Percentiles rank a stretch among this genome's conserved stretches.
Evolutionary conservation across 2,888 invertebrate genomes (phyloP).

Genomic region (Oscheius sp.): DNA sequence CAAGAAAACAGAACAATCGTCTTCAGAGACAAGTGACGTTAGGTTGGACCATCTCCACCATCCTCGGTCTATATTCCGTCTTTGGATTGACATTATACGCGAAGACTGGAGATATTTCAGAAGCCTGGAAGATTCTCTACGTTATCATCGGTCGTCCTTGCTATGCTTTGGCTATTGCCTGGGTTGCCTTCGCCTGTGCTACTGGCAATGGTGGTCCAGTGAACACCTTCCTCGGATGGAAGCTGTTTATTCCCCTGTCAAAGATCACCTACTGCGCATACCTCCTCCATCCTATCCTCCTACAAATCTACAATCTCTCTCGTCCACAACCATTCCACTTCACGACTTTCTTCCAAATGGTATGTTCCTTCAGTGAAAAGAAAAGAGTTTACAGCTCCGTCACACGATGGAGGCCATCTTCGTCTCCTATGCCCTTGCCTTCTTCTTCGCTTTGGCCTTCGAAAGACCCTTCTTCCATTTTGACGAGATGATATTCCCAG

Average conservation of each 20-base stretch:
- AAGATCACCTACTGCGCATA: slow-evolving; percentile 93
- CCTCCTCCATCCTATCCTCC: slow-evolving; percentile 74
- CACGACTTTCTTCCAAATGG: slow-evolving; percentile 68
- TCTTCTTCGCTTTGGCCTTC: slow-evolving; percentile 61
- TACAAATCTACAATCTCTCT: slow-evolving; percentile 67
- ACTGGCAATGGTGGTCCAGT: slow-evolving; percentile 72
- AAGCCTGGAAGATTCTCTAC: slow-evolving; percentile 56
- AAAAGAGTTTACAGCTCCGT: slow-evolving; percentile 51
- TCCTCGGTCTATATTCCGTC: slow-evolving; percentile 61
- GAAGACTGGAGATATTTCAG: slow-evolving; percentile 66
- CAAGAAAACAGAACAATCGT: background rate
- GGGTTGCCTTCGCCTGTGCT: slow-evolving; percentile 73
- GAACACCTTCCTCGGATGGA: slow-evolving; percentile 83
- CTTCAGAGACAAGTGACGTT: slow-evolving; percentile 37
- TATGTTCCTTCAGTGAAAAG: slow-evolving; percentile 31
- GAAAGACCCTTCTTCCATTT: slow-evolving; percentile 66
- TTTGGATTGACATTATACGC: slow-evolving; percentile 68
- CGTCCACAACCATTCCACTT: slow-evolving; percentile 70
- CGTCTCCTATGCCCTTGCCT: slow-evolving; percentile 62
- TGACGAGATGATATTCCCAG: slow-evolving; percentile 57
- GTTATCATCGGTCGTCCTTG: slow-evolving; percentile 62
- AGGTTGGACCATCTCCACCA: slow-evolving; percentile 42
- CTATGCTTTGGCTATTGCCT: slow-evolving; percentile 72
- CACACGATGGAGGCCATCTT: slow-evolving; percentile 63
- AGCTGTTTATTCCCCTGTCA: slow-evolving; percentile 86